phyloP scores from a whole-genome alignment of 2,888 invertebrate species.

The Oligia fasciuncula region DNA sequence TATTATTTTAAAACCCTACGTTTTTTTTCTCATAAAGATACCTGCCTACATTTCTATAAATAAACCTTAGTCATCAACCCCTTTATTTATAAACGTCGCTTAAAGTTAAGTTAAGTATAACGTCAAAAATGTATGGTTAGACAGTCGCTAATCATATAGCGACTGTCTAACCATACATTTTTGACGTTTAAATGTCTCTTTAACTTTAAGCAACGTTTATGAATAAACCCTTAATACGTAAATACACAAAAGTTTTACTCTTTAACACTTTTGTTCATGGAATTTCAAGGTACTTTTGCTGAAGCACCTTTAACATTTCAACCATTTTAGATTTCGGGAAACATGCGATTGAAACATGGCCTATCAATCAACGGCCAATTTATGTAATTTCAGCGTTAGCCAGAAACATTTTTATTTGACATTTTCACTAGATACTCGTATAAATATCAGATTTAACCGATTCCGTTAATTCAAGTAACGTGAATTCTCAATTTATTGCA shows the following conservation, averaged over 20 bases:
- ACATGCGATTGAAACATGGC: conserved; percentile 7
- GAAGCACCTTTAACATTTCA: neutral
- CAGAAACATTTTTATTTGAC: conserved; percentile 31
- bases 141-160: no score
- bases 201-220: no score
- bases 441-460: neutral
- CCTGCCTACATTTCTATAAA: neutral
- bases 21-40: neutral
- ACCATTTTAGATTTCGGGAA: neutral
- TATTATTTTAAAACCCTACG: neutral
- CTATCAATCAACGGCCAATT: conserved; percentile 14
- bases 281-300: conserved; percentile 4
- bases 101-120: no score
- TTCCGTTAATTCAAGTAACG: neutral
- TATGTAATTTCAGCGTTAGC: conserved; percentile 8
- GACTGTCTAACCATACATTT: no score
- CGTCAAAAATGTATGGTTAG: no score
- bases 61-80: neutral
- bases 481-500: neutral
- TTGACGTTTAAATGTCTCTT: no score
- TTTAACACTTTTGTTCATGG: neutral
- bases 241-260: neutral
- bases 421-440: conserved; percentile 9
- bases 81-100: no score
- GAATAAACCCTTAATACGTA: no score